These are phyloP conservation scores for Pipistrellus nathusii DNA, from an alignment of 2,797 vertebrate genomes.

Conservation along the genomic window DNA sequence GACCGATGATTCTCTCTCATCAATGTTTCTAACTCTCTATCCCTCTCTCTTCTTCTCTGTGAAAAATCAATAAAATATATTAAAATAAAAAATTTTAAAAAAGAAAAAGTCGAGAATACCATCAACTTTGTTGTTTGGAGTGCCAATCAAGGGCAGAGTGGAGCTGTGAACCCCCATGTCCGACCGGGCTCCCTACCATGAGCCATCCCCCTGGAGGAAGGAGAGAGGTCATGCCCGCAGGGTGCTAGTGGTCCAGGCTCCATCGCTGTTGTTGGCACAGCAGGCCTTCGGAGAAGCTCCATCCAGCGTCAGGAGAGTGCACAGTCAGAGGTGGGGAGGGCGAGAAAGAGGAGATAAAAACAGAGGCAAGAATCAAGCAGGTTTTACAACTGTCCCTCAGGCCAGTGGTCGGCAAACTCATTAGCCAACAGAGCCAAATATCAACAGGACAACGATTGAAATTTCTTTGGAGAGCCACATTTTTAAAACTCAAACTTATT, in stretches of 20 bases:
- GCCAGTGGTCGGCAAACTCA: too few relatives aligned
- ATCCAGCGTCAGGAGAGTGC: not conserved
- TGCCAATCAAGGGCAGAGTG: conserved; percentile 65
- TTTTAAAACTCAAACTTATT: too few relatives aligned
- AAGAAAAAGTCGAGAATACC: conserved; percentile 54
- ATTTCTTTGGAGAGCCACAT: too few relatives aligned
- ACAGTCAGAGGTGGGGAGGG: rapidly evolving
- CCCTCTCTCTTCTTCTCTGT: too few relatives aligned
- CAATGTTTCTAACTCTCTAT: too few relatives aligned
- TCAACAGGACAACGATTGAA: too few relatives aligned
- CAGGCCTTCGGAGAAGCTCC: conserved; percentile 61
- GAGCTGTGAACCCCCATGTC: conserved; percentile 58
- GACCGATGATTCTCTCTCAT: too few relatives aligned
- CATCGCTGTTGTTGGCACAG: conserved; percentile 39
- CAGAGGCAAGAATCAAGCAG: not conserved
- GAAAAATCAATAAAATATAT: too few relatives aligned
- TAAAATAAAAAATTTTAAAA: too few relatives aligned
- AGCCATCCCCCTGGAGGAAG: not conserved
- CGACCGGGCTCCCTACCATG: conserved; percentile 55
- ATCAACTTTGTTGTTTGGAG: conserved; percentile 74
- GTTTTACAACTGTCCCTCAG: not conserved
- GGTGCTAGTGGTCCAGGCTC: conserved; percentile 24
- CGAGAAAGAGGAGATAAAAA: rapidly evolving
- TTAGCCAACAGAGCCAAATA: too few relatives aligned
- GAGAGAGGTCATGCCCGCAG: not conserved